A percentile compares a stretch with the other conserved stretches of the same genome.
Conservation (phyloP, 2,797 vertebrate genomes). For the Hozukius guyotensis region DNA sequence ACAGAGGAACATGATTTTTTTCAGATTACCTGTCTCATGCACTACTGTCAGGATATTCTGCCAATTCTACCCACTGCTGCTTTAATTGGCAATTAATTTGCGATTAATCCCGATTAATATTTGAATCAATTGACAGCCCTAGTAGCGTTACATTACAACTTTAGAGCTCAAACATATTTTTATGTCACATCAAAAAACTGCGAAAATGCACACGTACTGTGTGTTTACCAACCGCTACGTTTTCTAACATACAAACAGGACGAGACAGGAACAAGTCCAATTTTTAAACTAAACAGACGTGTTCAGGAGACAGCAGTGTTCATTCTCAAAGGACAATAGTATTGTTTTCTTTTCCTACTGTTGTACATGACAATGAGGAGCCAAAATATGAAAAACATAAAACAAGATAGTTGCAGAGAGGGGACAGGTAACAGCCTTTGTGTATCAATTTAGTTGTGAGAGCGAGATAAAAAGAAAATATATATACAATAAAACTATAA, state of each 20-base stretch:
- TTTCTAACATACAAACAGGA: background rate
- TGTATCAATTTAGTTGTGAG: background rate
- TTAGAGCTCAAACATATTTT: background rate
- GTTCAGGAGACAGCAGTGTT: background rate
- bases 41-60: too few relatives aligned
- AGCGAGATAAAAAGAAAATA: background rate
- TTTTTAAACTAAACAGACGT: background rate
- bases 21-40: too few relatives aligned
- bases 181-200: background rate
- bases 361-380: background rate
- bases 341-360: background rate
- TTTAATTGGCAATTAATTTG: too few relatives aligned
- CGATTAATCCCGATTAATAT: too few relatives aligned
- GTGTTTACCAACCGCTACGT: background rate
- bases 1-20: too few relatives aligned
- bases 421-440: background rate
- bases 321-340: background rate
- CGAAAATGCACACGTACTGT: background rate
- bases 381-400: background rate
- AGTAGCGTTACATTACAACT: background rate
- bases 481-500: too few relatives aligned
- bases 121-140: too few relatives aligned
- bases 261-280: background rate
- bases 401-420: background rate
- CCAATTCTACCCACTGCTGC: too few relatives aligned